Percentiles rank a stretch among this genome's conserved stretches.
Evolutionary conservation across 2,888 invertebrate genomes (phyloP).

Genomic region (Trisateles emortualis): DNA sequence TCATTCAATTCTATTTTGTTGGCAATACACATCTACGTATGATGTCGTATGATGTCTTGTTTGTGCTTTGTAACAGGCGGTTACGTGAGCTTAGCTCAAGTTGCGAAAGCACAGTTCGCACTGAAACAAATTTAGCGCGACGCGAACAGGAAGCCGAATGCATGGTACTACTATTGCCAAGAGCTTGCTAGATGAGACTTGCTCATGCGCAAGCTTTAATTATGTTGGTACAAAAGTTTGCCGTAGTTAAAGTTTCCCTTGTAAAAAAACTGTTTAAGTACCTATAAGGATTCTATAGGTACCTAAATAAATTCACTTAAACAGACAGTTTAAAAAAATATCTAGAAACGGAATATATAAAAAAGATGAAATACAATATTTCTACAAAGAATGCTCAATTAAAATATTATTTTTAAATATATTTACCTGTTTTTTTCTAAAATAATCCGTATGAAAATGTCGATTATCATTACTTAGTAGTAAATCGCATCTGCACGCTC

Average conservation of each 20-base stretch:
- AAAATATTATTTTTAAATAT: too few species aligned
- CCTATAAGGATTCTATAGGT: too few species aligned
- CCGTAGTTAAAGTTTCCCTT: too few species aligned
- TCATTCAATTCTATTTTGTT: constrained; percentile 26
- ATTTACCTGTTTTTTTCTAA: too few species aligned
- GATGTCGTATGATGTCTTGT: constrained; percentile 42
- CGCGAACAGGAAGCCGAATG: constrained; percentile 68
- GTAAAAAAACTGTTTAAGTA: too few species aligned
- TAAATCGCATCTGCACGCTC: background rate
- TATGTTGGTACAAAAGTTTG: too few species aligned
- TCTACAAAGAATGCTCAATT: too few species aligned
- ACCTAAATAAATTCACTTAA: too few species aligned
- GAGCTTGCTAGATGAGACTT: constrained; percentile 51
- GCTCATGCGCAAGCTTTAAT: background rate
- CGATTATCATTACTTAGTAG: background rate
- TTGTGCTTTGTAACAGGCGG: constrained; percentile 66
- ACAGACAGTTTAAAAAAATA: too few species aligned
- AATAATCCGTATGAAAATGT: too few species aligned
- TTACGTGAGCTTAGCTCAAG: constrained; percentile 76
- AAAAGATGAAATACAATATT: too few species aligned
- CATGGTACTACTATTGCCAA: constrained; percentile 43
- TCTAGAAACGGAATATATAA: too few species aligned
- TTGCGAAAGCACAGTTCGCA: constrained; percentile 74
- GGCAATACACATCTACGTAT: constrained; percentile 26
- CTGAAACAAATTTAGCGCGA: constrained; percentile 77